These are phyloP conservation scores for Sclerurus mexicanus DNA, from an alignment of 2,113 vertebrate species.

Conservation along the genomic window DNA sequence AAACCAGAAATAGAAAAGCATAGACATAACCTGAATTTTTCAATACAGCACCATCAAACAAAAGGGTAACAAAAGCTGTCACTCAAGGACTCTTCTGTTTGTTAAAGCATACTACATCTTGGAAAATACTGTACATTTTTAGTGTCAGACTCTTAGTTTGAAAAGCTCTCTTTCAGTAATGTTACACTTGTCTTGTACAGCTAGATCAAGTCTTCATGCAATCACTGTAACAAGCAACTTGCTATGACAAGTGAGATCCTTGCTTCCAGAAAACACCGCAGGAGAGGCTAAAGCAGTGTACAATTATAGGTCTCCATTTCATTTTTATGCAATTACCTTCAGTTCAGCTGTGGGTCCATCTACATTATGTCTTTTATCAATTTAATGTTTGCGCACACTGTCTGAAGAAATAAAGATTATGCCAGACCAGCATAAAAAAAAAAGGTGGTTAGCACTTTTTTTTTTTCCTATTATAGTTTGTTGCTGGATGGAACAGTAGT, in stretches of 20 bases:
- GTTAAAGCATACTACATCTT: slow-evolving; percentile 47
- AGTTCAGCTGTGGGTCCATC: slow-evolving; percentile 59
- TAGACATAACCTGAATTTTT: slow-evolving; percentile 70
- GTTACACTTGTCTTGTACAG: slow-evolving; percentile 66
- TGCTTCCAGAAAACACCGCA: slow-evolving; percentile 67
- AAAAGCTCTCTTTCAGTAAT: slow-evolving; percentile 66
- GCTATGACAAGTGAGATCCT: slow-evolving; percentile 52
- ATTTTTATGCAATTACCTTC: slow-evolving; percentile 74
- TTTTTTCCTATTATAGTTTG: not conserved
- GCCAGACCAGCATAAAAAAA: slow-evolving; percentile 45
- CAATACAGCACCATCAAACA: slow-evolving; percentile 62
- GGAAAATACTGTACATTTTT: slow-evolving; percentile 51
- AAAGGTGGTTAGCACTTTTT: slow-evolving; percentile 17
- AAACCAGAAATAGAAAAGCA: slow-evolving; percentile 55
- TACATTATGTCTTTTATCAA: slow-evolving; percentile 65
- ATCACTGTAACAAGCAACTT: slow-evolving; percentile 63
- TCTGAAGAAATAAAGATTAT: slow-evolving; percentile 76
- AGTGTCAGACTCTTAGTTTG: slow-evolving; percentile 64
- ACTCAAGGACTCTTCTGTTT: slow-evolving; percentile 69
- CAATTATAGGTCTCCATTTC: slow-evolving; percentile 75
- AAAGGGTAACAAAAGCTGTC: slow-evolving; percentile 71
- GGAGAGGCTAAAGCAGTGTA: slow-evolving; percentile 58
- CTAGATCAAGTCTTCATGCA: slow-evolving; percentile 56
- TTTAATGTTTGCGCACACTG: slow-evolving; percentile 72
- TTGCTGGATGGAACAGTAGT: slow-evolving; percentile 41